Conservation (phyloP, 2,797 vertebrate genomes). For the Mustela erminea region DNA sequence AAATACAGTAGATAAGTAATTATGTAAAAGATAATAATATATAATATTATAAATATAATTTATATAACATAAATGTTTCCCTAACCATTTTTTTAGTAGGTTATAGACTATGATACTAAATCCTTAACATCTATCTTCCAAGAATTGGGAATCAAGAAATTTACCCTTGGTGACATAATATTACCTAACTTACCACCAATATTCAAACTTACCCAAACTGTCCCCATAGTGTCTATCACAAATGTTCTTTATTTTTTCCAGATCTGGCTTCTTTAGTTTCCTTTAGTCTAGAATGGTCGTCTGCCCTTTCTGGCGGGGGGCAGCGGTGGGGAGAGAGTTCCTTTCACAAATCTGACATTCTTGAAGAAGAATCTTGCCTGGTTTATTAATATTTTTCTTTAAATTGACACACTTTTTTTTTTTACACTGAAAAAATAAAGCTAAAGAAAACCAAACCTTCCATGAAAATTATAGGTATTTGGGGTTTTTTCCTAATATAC, state of each 20-base stretch:
- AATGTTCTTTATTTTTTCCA: background rate
- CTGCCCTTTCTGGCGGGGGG: background rate
- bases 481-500: background rate
- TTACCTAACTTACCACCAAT: background rate
- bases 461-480: background rate
- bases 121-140: background rate
- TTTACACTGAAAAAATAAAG: background rate
- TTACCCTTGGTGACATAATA: background rate
- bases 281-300: background rate
- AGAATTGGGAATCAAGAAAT: conserved; percentile 1
- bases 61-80: background rate
- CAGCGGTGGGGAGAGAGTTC: background rate
- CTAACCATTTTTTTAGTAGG: conserved; percentile 4
- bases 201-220: conserved; percentile 6
- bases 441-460: conserved; percentile 5
- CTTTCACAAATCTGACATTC: background rate
- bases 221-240: conserved; percentile 13
- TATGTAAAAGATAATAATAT: background rate
- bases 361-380: background rate
- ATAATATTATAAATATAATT: background rate
- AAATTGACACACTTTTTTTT: background rate
- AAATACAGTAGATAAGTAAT: background rate
- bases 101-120: background rate
- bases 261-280: background rate
- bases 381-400: conserved; percentile 46